Evolutionary conservation across 2,888 invertebrate genomes (phyloP).

Genomic region (Sclerodermus sp.): DNA sequence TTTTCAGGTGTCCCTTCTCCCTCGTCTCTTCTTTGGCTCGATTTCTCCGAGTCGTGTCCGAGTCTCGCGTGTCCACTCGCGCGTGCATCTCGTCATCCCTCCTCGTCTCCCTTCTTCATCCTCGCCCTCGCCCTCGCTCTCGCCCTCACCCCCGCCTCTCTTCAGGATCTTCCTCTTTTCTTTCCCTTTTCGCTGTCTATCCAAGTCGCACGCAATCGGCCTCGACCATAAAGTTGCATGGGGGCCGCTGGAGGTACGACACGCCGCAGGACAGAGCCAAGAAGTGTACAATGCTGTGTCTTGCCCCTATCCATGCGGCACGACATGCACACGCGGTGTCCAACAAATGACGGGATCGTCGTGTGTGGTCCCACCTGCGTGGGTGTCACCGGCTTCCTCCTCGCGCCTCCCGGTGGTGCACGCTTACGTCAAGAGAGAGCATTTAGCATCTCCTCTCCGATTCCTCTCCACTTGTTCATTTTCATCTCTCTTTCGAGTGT

Average conservation of each 20-base stretch:
- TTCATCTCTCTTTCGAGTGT: conserved; percentile 13
- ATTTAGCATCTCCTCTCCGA: too few relatives aligned
- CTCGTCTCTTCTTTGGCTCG: background rate
- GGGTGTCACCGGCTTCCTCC: conserved; percentile 37
- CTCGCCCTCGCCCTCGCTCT: conserved; percentile 8
- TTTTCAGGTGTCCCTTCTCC: conserved; percentile 11
- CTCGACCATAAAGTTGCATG: conserved; percentile 44
- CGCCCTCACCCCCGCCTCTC: conserved; percentile 12
- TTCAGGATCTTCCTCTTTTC: background rate
- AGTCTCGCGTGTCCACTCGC: background rate
- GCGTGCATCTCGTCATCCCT: conserved; percentile 8
- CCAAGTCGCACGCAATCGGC: conserved; percentile 44
- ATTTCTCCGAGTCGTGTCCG: background rate
- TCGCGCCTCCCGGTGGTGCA: too few relatives aligned
- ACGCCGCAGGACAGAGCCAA: conserved; percentile 46
- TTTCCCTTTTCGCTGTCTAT: conserved; percentile 16
- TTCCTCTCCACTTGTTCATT: too few relatives aligned
- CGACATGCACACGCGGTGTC: conserved; percentile 50
- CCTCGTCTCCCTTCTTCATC: conserved; percentile 9
- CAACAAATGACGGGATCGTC: conserved; percentile 55
- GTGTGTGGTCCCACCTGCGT: conserved; percentile 56
- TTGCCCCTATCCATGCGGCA: conserved; percentile 38
- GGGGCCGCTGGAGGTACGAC: conserved; percentile 36
- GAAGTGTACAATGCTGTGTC: conserved; percentile 48
- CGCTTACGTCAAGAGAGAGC: too few relatives aligned